Evolutionary conservation across 2,888 invertebrate species (phyloP).

Genomic region (Microdon myrmicae): DNA sequence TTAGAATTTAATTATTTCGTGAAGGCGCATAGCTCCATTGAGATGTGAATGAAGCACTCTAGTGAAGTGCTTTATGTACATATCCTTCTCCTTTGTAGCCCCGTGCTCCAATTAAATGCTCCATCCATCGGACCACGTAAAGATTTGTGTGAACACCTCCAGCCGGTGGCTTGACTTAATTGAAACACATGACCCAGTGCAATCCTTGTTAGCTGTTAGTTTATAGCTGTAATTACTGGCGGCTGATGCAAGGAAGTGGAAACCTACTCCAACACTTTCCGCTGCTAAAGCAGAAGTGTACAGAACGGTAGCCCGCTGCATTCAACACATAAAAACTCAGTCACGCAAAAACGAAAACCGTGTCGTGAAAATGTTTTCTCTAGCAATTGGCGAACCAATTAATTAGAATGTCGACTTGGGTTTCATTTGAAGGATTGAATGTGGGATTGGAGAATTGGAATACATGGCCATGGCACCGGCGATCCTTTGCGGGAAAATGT

Average conservation of each 20-base stretch:
- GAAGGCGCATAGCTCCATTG: not conserved
- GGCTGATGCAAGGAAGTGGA: constrained; percentile 33
- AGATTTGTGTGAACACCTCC: constrained; percentile 12
- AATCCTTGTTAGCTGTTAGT: constrained; percentile 51
- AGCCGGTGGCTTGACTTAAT: constrained; percentile 39
- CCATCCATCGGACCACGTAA: not conserved
- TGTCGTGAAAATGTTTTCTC: constrained; percentile 45
- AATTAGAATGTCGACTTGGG: constrained; percentile 46
- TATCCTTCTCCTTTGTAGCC: constrained; percentile 1
- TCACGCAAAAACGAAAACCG: constrained; percentile 50
- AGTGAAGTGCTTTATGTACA: not conserved
- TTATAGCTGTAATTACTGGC: constrained; percentile 48
- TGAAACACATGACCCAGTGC: constrained; percentile 51
- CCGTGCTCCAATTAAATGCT: constrained; percentile 36
- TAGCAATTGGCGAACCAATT: constrained; percentile 47
- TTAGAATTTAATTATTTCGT: constrained; percentile 49
- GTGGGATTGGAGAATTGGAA: too few species aligned
- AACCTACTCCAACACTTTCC: constrained; percentile 36
- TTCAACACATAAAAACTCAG: constrained; percentile 15
- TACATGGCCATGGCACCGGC: too few species aligned
- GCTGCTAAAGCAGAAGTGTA: not conserved
- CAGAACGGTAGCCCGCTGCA: constrained; percentile 5
- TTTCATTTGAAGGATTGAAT: constrained; percentile 36
- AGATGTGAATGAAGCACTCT: too few species aligned
- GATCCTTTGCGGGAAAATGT: too few species aligned